A percentile compares a stretch with the other conserved stretches of the same genome.
These are phyloP conservation scores for Phalacrocorax carbo DNA, from an alignment of 2,113 vertebrate species.

Conservation along the genomic window DNA sequence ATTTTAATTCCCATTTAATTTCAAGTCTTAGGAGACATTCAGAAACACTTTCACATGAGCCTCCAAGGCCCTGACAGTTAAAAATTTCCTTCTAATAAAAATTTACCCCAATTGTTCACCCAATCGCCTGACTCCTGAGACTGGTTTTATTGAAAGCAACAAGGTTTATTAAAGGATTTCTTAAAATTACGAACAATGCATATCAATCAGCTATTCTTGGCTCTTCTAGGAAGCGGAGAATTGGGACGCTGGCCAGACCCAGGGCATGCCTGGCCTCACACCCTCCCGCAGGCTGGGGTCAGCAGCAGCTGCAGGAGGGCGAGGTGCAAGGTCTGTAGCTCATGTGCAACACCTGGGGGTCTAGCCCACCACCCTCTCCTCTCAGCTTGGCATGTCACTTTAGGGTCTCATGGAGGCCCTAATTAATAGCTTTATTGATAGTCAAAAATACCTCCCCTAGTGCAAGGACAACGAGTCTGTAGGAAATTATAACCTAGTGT, in stretches of 20 bases:
- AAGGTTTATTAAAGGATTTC: neutral
- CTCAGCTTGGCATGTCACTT: neutral
- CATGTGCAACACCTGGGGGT: accelerated
- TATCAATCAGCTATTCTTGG: neutral
- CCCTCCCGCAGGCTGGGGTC: neutral
- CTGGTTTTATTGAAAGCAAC: neutral
- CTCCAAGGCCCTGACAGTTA: neutral
- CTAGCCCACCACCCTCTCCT: neutral
- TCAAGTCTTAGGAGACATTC: neutral
- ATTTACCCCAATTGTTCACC: neutral
- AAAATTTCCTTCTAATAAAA: neutral
- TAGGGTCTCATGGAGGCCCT: neutral
- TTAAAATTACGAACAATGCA: neutral
- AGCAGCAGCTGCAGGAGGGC: neutral
- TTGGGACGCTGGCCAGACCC: accelerated
- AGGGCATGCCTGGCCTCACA: neutral
- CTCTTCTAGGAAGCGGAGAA: neutral
- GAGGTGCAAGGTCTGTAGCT: neutral
- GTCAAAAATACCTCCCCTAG: neutral
- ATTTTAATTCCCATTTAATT: neutral
- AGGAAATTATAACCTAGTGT: neutral
- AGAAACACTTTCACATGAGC: neutral
- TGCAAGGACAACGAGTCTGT: neutral
- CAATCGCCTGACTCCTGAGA: neutral
- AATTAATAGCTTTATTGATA: neutral